A percentile compares a stretch with the other conserved stretches of the same genome.
phyloP scores from a whole-genome alignment of 1,140 invertebrate genomes.

The Drosophila albomicans region DNA sequence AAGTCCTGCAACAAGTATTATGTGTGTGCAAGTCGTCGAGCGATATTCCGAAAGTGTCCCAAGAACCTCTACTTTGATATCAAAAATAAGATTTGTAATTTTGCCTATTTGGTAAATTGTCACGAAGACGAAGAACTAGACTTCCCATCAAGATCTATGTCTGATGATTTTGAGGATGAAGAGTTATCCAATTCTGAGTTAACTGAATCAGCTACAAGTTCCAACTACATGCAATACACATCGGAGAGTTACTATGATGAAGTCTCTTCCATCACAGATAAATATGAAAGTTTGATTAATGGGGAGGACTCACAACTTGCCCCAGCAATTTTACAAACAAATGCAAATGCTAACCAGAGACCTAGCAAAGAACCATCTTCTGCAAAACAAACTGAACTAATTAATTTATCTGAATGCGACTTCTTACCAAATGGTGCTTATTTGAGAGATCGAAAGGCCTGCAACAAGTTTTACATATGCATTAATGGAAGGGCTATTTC shows the following conservation, averaged over 20 bases:
- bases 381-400: neutral
- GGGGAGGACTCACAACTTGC: neutral
- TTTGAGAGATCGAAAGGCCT: constrained; percentile 30
- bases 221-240: too few relatives aligned
- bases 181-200: neutral
- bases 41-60: constrained; percentile 32
- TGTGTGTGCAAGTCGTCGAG: constrained; percentile 36
- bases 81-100: constrained; percentile 32
- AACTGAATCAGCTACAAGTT: neutral
- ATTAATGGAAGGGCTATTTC: constrained; percentile 25
- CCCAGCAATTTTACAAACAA: neutral
- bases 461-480: constrained; percentile 46
- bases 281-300: neutral
- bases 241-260: neutral
- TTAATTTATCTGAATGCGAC: constrained; percentile 4
- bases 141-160: neutral
- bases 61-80: constrained; percentile 39
- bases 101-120: constrained; percentile 20
- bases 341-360: neutral
- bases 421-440: constrained; percentile 40
- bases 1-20: constrained; percentile 40
- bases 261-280: neutral
- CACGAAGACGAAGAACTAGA: neutral
- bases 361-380: neutral
- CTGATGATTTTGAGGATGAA: neutral